phyloP scores from a whole-genome alignment of 2,113 vertebrate species.

The Tupaia chinensis region DNA sequence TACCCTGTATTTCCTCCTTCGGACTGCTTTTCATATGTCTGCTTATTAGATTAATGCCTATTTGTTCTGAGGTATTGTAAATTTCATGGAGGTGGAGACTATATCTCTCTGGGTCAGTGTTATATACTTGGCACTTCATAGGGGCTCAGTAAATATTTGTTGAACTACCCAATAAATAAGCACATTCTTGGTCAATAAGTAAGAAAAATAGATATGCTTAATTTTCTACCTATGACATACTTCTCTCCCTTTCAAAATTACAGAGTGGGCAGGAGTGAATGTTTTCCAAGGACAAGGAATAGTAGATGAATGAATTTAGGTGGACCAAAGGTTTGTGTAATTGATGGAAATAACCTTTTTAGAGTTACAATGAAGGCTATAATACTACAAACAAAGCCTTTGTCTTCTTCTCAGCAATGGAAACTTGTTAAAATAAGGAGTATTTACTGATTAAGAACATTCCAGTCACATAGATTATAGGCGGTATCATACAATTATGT shows the following conservation, averaged over 20 bases:
- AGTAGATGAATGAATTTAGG: not conserved
- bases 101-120: not conserved
- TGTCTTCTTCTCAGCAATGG: not conserved
- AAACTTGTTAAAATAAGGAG: constrained; percentile 43
- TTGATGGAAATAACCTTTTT: constrained; percentile 40
- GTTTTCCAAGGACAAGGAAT: not conserved
- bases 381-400: not conserved
- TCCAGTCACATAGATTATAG: constrained; percentile 66
- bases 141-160: not conserved
- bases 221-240: not conserved
- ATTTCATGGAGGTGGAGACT: not conserved
- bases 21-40: not conserved
- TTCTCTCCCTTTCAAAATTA: not conserved
- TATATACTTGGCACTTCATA: not conserved
- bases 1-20: not conserved
- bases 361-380: not conserved
- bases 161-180: not conserved
- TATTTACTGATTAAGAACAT: constrained; percentile 67
- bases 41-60: not conserved
- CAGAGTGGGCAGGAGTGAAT: not conserved
- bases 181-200: not conserved
- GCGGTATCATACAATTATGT: constrained; percentile 76
- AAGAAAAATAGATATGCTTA: not conserved
- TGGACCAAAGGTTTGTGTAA: not conserved
- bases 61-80: not conserved